phyloP scores from a whole-genome alignment of 2,888 invertebrate species.

The Tenthredo mesomela region DNA sequence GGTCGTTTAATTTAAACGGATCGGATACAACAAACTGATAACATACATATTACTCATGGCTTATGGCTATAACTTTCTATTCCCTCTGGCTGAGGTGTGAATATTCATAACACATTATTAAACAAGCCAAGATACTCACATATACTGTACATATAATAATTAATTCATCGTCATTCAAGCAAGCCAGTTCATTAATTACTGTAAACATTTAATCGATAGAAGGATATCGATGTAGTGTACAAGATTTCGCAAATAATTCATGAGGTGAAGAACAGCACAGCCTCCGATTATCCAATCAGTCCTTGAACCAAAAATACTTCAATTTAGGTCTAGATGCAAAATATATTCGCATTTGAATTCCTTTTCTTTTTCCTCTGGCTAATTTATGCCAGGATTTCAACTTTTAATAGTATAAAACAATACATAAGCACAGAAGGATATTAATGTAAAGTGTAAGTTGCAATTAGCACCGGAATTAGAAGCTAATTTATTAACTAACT shows the following conservation, averaged over 20 bases:
- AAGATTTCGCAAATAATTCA: not conserved
- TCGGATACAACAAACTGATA: not conserved
- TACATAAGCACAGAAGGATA: not conserved
- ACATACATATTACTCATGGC: not conserved
- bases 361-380: not conserved
- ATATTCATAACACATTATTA: constrained; percentile 8
- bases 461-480: not conserved
- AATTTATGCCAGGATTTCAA: not conserved
- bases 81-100: not conserved
- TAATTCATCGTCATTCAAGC: not conserved
- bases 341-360: too few species aligned
- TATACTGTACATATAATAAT: not conserved
- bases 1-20: too few species aligned
- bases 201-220: not conserved
- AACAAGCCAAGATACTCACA: not conserved
- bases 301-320: not conserved
- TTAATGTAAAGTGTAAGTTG: not conserved
- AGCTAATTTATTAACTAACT: not conserved
- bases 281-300: not conserved
- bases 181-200: not conserved
- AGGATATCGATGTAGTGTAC: not conserved
- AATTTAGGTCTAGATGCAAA: not conserved
- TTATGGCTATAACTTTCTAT: not conserved
- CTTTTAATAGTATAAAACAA: not conserved
- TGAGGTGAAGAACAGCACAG: not conserved